Conservation (phyloP, 2,888 invertebrate genomes). For the Blomia tropicalis region DNA sequence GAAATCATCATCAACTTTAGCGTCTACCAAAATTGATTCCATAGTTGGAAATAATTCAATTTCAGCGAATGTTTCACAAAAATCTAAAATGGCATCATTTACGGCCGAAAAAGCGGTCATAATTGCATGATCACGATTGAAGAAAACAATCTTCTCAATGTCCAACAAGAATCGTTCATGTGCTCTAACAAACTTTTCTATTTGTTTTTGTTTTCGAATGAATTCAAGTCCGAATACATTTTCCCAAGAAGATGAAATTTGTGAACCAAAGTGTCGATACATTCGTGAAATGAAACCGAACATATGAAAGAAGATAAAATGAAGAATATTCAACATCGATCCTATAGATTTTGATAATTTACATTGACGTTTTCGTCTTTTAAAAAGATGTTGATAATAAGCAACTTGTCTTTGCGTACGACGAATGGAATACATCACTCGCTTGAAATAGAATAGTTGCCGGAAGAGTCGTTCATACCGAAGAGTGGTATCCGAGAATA, state of each 20-base stretch:
- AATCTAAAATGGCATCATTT: slow-evolving; percentile 9
- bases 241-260: neutral
- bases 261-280: slow-evolving; percentile 11
- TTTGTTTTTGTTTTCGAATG: neutral
- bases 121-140: neutral
- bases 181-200: slow-evolving; percentile 4
- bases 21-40: neutral
- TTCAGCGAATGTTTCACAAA: slow-evolving; percentile 12
- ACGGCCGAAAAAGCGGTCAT: slow-evolving; percentile 1
- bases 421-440: slow-evolving; percentile 1
- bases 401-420: neutral
- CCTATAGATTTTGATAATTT: neutral
- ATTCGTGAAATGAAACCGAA: slow-evolving; percentile 1
- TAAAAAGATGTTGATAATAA: neutral
- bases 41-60: slow-evolving; percentile 10
- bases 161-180: neutral
- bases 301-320: slow-evolving; percentile 12
- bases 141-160: neutral
- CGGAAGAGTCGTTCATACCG: slow-evolving; percentile 10
- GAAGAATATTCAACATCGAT: neutral
- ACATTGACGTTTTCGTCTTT: neutral
- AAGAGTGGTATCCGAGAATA: neutral
- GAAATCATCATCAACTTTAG: neutral
- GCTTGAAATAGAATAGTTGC: neutral
- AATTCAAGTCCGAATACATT: neutral